Evolutionary conservation across 2,113 vertebrate genomes (phyloP), one percentile per base, ranked within the genome.

Genomic region (Tichodroma muraria): DNA sequence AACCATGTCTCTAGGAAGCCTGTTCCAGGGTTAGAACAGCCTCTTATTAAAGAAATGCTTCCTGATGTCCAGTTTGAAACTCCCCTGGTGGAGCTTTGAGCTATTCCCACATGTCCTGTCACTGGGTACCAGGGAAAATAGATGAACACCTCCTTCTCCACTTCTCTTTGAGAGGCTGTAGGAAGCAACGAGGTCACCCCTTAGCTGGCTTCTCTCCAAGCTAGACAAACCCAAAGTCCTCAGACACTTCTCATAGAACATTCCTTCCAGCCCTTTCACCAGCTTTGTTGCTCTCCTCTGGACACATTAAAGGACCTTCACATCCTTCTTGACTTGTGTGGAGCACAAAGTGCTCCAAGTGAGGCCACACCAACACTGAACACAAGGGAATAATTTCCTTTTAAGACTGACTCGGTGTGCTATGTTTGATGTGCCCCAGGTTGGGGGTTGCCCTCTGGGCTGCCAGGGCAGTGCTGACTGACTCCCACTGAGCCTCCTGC

Each of bases 111-210:
- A 0, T 3, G 2, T 54, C 5, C 27, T 31, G 22, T 33, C 22
- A 3, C 15, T 31, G 33, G 9, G 11, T 25, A 11, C 35, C 28
- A 37, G 14, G 35, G 8, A 63, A 37, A 42, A 52, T 12, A 61
- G 24, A 7, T 40, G 45, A 45, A 40, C 35, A 50, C 7, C 5
- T 65, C 5, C 14, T 8, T 59, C 18, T 72, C 38, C 28, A 20
- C 21, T 3, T 8, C 28, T 76, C 17, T 40, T 75, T 0, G 2
- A 54, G 33, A 85, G 71, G 47, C 23, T 45, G 20, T 14, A 86
- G 40, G 18, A 17, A 75, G 23, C 11, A 11, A 49, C 0, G 4
- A 54, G 35, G 25, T 45, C 0, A 0, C 10, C 4, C 9, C 4
- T 65, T 13, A 60, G 18, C 10, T 11, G 33, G 6, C 35, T 82